Conservation (phyloP, 1,140 invertebrate species). For the Riptortus pedestris region DNA sequence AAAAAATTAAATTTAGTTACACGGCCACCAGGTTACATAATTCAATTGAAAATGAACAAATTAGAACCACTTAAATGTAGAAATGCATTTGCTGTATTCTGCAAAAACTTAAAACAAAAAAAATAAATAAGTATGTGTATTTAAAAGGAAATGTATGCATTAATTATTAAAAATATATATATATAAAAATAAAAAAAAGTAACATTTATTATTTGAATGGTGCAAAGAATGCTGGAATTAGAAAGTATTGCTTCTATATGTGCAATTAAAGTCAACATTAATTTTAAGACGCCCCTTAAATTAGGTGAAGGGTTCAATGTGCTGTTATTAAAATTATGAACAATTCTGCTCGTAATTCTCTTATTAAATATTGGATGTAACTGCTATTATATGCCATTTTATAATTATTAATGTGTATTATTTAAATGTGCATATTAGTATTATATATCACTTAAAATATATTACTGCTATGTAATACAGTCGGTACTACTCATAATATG, state of each 20-base stretch:
- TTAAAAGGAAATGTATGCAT: neutral
- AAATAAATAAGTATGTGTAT: neutral
- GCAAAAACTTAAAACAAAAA: too few species aligned
- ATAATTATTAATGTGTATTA: slow-evolving; percentile 10
- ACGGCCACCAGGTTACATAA: neutral
- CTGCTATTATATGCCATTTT: slow-evolving; percentile 11
- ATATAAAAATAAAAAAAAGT: neutral
- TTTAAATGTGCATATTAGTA: neutral
- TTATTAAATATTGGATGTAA: neutral
- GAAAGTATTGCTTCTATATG: slow-evolving; percentile 8
- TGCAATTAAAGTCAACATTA: slow-evolving; percentile 6
- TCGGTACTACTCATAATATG: too few species aligned
- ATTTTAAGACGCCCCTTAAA: slow-evolving; percentile 6
- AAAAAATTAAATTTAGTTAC: slow-evolving; percentile 3
- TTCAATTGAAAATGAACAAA: neutral
- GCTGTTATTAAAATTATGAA: slow-evolving; percentile 3
- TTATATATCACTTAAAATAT: neutral
- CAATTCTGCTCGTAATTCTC: neutral
- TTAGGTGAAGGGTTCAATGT: slow-evolving; percentile 11
- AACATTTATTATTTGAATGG: slow-evolving; percentile 2
- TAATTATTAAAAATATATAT: neutral
- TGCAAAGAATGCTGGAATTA: neutral
- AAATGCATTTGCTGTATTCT: slow-evolving; percentile 10
- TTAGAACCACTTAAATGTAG: slow-evolving; percentile 9
- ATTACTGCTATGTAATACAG: too few species aligned